phyloP scores from a whole-genome alignment of 2,797 vertebrate species.

The Sebastolobus alascanus region DNA sequence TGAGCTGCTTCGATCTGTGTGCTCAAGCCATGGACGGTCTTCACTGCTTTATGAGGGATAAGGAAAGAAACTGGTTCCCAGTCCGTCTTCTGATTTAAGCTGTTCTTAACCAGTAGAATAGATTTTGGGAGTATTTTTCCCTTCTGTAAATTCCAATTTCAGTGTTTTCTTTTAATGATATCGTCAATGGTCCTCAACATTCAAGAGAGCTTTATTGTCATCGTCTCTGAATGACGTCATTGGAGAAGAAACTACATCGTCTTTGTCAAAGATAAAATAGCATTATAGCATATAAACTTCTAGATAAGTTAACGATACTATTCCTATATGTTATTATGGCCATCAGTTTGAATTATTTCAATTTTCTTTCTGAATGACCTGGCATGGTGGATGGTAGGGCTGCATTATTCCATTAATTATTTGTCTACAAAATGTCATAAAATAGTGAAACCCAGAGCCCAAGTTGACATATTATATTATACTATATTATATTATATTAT shows the following conservation, averaged over 20 bases:
- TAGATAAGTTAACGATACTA: too few species aligned
- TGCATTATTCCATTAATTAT: neutral
- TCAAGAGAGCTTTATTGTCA: conserved; percentile 1
- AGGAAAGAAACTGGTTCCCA: neutral
- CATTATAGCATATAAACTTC: neutral
- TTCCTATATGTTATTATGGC: neutral
- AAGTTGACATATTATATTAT: neutral
- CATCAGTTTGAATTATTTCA: conserved; percentile 2
- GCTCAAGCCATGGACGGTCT: neutral
- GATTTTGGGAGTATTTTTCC: neutral
- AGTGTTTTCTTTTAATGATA: neutral
- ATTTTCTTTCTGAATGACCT: neutral
- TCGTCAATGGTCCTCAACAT: neutral
- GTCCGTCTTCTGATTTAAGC: neutral
- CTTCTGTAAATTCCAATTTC: neutral
- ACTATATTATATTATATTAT: neutral
- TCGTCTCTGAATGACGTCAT: neutral
- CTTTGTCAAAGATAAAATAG: neutral
- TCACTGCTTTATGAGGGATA: neutral
- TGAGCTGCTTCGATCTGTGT: conserved; percentile 9
- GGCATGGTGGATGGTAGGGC: neutral
- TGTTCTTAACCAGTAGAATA: neutral
- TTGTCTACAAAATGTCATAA: too few species aligned
- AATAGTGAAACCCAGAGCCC: neutral
- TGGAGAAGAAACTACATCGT: neutral